phyloP scores from a whole-genome alignment of 1,140 invertebrate genomes.

The Ostrea edulis region DNA sequence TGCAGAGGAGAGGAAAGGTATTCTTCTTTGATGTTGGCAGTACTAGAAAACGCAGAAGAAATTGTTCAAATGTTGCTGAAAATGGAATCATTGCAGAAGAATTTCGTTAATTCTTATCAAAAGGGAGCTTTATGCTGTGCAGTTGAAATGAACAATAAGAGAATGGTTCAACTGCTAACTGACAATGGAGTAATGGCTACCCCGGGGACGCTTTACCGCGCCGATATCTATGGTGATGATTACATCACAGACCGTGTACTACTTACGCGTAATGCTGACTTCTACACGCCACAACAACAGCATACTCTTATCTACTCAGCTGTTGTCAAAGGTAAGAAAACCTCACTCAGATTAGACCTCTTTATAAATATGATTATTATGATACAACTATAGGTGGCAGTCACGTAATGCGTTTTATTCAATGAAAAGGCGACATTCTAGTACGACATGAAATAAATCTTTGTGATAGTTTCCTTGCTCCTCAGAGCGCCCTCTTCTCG shows the following conservation, averaged over 20 bases:
- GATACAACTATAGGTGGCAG: no score
- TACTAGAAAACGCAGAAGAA: conserved; percentile 20
- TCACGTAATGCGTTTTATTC: no score
- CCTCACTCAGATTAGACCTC: not conserved
- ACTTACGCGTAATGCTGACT: conserved; percentile 28
- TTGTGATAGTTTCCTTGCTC: no score
- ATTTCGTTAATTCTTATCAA: conserved; percentile 28
- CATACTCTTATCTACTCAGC: conserved; percentile 13
- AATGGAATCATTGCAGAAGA: conserved; percentile 24
- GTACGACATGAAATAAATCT: no score
- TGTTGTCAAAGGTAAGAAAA: conserved; percentile 37
- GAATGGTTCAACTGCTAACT: conserved; percentile 8
- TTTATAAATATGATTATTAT: no score
- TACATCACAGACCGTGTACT: not conserved
- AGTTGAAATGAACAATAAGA: conserved; percentile 29
- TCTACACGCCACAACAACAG: conserved; percentile 5
- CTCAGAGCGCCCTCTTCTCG: no score
- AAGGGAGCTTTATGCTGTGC: conserved; percentile 35
- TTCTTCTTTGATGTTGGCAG: conserved; percentile 22
- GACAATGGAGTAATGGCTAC: conserved; percentile 35
- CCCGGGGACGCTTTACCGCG: conserved; percentile 19
- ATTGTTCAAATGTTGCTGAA: not conserved
- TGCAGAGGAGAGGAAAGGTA: conserved; percentile 36
- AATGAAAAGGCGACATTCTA: no score
- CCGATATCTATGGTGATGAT: conserved; percentile 28